Evolutionary conservation across 2,113 vertebrate species (phyloP).

Genomic region (Macquaria australasica): DNA sequence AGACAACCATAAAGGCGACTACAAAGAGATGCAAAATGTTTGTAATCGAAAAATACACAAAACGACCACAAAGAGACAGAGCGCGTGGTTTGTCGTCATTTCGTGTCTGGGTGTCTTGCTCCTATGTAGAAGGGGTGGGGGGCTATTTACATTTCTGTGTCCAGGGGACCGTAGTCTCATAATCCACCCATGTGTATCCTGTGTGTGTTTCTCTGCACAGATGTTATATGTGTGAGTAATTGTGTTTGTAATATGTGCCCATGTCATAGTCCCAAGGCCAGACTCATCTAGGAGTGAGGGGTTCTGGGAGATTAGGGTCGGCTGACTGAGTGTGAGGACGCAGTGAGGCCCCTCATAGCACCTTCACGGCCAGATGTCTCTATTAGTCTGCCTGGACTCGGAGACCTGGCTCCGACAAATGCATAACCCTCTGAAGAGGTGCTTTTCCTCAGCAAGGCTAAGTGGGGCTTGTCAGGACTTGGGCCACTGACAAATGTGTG

Average conservation of each 20-base stretch:
- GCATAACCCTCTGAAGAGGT: slow-evolving; percentile 45
- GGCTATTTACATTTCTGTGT: neutral
- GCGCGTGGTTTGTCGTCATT: neutral
- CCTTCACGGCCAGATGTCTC: slow-evolving; percentile 74
- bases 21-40: neutral
- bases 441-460: slow-evolving; percentile 36
- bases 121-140: neutral
- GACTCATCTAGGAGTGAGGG: slow-evolving; percentile 62
- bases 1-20: neutral
- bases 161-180: neutral
- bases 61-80: neutral
- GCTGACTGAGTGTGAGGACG: slow-evolving; percentile 54
- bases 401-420: slow-evolving; percentile 53
- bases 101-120: neutral
- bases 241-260: slow-evolving; percentile 16
- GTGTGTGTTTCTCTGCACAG: slow-evolving; percentile 8
- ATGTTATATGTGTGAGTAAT: slow-evolving; percentile 11
- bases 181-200: neutral
- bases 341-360: slow-evolving; percentile 49
- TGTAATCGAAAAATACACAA: too few species aligned
- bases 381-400: slow-evolving; percentile 66
- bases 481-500: slow-evolving; percentile 55
- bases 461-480: slow-evolving; percentile 47
- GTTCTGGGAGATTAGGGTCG: slow-evolving; percentile 65
- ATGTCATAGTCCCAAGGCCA: slow-evolving; percentile 40